Evolutionary conservation across 2,113 vertebrate species (phyloP), one percentile per base, ranked within the genome.

Genomic region (Hemichromis elongatus): DNA sequence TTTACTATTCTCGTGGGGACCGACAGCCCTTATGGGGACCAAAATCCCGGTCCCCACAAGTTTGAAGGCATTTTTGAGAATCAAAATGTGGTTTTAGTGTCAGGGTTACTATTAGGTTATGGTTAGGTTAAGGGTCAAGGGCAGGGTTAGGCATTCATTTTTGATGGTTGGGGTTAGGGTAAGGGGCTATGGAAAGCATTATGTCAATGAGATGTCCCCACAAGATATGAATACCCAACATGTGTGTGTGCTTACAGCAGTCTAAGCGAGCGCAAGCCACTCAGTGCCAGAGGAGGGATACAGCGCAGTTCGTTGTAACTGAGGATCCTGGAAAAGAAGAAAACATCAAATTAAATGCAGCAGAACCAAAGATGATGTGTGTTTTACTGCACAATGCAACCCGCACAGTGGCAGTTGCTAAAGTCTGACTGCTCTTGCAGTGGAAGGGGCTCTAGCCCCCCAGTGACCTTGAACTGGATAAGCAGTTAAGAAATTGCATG

Each of bases 301-400:
- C 99, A 99, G 89, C 95, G 97, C 16, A 99, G 96, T 11, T 98
- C 96, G 40, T 99, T 99, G 95, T 99, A 99, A 88, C 98, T 99
- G 92, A 99, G 97, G 86, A 99, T 99, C 93, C 98, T 99, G 95
- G 0, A 78, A 61, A 45, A 75, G 26, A 28, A 55, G 33, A 40
- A 66, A 21, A 26, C 5, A 59, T 5, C 16, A 45, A 11, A 73
- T 24, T 0, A 56, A 35, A 83, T 28, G 42, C 42, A 45, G 66
- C 40, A 50, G 42, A 73, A 73, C 42, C 42, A 0, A 47, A 47
- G 14, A 7, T 12, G 16, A 18, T 73, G 40, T 28, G 42, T 50
- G 24, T 73, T 73, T 28, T 50, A 47, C 24, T 50, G 24, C 24
- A 73, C 24, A 47, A 28, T 1, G 40, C 66, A 73, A 10, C 40